phyloP scores from a whole-genome alignment of 2,888 invertebrate species.

The Papilio protenor region DNA sequence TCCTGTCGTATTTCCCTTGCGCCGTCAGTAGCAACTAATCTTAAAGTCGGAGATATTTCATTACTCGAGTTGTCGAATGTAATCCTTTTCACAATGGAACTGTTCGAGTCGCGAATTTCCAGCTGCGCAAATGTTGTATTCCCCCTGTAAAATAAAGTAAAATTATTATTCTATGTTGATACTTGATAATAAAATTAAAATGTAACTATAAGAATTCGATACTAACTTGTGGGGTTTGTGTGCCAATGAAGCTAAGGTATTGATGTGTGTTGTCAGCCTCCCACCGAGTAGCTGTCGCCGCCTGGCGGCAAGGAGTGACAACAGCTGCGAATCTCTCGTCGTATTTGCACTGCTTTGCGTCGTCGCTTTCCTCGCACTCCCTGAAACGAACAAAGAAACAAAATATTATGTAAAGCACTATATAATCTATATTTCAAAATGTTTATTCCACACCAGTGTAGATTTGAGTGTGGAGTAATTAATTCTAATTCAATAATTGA shows the following conservation, averaged over 20 bases:
- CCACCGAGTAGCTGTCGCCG: conserved; percentile 85
- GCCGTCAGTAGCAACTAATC: conserved; percentile 72
- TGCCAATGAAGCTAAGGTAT: conserved; percentile 74
- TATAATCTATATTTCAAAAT: neutral
- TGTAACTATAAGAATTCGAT: conserved; percentile 29
- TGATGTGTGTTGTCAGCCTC: conserved; percentile 79
- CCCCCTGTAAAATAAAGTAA: conserved; percentile 65
- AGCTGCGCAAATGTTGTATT: conserved; percentile 79
- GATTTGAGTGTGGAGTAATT: neutral
- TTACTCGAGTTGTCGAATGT: conserved; percentile 75
- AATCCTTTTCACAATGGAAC: conserved; percentile 72
- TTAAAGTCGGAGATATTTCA: conserved; percentile 66
- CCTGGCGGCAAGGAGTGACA: conserved; percentile 85
- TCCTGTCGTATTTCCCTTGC: conserved; percentile 72
- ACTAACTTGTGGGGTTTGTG: conserved; percentile 77
- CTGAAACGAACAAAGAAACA: conserved; percentile 62
- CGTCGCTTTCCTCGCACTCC: conserved; percentile 65
- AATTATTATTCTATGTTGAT: neutral
- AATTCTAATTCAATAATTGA: too few relatives aligned
- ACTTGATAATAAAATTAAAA: neutral
- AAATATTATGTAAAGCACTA: neutral
- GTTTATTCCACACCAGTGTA: neutral
- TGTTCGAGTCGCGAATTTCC: conserved; percentile 74
- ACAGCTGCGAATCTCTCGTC: conserved; percentile 84
- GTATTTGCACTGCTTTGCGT: conserved; percentile 69